Base-by-base conservation (phyloP, 2,888 invertebrate species). In the Mechanitis mazaeus region DNA sequence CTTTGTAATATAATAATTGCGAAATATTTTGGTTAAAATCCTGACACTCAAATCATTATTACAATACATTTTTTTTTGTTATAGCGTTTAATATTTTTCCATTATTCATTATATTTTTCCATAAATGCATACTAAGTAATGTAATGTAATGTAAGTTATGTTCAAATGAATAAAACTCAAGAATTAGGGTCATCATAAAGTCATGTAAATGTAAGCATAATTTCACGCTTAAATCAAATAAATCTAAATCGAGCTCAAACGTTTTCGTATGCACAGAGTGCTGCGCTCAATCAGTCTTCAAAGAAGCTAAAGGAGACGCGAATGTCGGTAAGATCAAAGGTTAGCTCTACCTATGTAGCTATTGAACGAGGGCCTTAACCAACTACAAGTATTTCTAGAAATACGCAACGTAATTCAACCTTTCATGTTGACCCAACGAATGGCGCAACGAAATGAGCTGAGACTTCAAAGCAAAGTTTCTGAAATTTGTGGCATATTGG, bases 261-360 rank as follows among this genome's bases (percentile, higher is more conserved):
- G 80, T 83, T 85, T 84, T 81, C 85, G 83, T 86, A 85, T 86
- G 87, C 87, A 85, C 78, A 84, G 81, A 80, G 79, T 75, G 79
- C 80, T 83, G 80, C 81, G 85, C 86, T 87, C 87, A 87, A 87
- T 87, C 87, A 87, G 84, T 76, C 83, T 77, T 83, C 85, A 86
- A 86, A 86, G 87, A 81, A 75, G 70, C 78, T 76, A 79, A 81
- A 80, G 79, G 80, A 81, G 79, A 79, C 76, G 69, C 66, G 79
- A 77, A 78, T 6, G 35, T 70, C 73, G 72, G 73, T 67, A 72
- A 80, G 84, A 83, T 85, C 85, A 86, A 85, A 86, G 85, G 77
- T 80, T 79, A 80, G 76, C 71, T 71, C 66, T 20, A 57, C 54
- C 46, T 58, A 45, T 45, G 54, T 54, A 28, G 54, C 54, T 57